These are phyloP conservation scores for Lumbricus terrestris DNA, from an alignment of 2,888 invertebrate species.

Conservation along the genomic window DNA sequence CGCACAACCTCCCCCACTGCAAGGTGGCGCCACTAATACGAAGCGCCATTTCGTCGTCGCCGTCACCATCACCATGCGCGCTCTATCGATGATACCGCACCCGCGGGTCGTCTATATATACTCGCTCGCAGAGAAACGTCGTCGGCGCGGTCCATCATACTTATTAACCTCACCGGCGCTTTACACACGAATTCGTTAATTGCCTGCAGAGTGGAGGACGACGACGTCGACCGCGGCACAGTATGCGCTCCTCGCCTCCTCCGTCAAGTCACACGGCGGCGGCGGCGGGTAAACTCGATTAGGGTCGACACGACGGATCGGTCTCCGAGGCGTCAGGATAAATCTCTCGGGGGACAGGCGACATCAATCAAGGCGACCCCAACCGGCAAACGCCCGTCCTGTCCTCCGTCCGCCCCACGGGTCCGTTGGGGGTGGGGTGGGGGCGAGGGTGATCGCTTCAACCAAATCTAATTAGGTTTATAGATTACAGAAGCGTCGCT, in stretches of 20 bases:
- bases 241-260: background rate
- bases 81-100: background rate
- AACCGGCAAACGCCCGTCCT: background rate
- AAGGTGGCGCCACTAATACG: background rate
- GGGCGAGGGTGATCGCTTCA: background rate
- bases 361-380: background rate
- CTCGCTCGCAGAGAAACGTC: no score
- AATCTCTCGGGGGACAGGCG: background rate
- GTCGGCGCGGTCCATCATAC: background rate
- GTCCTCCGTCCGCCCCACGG: no score
- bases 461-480: slow-evolving; percentile 11
- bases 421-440: background rate
- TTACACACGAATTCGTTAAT: background rate
- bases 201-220: no score
- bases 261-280: no score
- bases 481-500: background rate
- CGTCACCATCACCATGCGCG: background rate
- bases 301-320: no score
- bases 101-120: no score
- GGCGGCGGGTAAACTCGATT: background rate
- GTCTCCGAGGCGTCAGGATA: background rate
- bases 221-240: no score
- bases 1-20: no score
- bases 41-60: background rate
- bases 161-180: background rate